Base-by-base conservation (phyloP, 1,140 invertebrate species). In the Mercenaria mercenaria region DNA sequence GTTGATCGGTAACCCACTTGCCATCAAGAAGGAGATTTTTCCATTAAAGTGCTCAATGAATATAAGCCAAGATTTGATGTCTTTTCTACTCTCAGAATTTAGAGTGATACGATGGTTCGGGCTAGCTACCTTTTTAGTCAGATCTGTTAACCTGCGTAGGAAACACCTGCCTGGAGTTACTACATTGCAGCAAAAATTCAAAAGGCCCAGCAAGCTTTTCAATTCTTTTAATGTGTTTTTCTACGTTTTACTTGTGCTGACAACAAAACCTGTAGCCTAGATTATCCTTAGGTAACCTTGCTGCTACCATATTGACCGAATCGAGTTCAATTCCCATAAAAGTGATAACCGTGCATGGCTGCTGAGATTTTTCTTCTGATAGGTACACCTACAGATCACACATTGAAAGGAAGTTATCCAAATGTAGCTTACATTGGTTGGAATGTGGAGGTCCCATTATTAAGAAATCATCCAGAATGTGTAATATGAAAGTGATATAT, bases 91-190 rank as follows among this genome's bases (percentile, higher is more conserved):
- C 15, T 82, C 90, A 20, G 26, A 26, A 29, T 39, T 90, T 1
- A 90, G 20, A 3, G 23, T 64, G 37, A 91, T 85, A 15, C 81
- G 26, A 43, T 91, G 72, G 85, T 90, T 59, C 0, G 79, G 90
- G 26, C 81, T 67, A 15, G 23, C 13, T 32, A 91, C 79, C 39
- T 39, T 82, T 76, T 67, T 85, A 20, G 72, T 87, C 3, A 87
- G 52, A 43, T 87, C 74, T 2, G 37, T 77, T 0, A 87, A 26
- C 0, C 84, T 43, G 20, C 84, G 69, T 18, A 87, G 29, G 34
- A 87, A 87, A n/a, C 26, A 32, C 3, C 84, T 37, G 18, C 83
- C 83, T 15, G 83, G 83, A 0, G 86, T 6, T 6, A 84, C 82
- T 1, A 89, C 90, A 13, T 43, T 29, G 29, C 47, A 88, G 0